Percentiles rank a stretch among this genome's conserved stretches.
phyloP scores from a whole-genome alignment of 2,113 vertebrate species.

The Camelus dromedarius region DNA sequence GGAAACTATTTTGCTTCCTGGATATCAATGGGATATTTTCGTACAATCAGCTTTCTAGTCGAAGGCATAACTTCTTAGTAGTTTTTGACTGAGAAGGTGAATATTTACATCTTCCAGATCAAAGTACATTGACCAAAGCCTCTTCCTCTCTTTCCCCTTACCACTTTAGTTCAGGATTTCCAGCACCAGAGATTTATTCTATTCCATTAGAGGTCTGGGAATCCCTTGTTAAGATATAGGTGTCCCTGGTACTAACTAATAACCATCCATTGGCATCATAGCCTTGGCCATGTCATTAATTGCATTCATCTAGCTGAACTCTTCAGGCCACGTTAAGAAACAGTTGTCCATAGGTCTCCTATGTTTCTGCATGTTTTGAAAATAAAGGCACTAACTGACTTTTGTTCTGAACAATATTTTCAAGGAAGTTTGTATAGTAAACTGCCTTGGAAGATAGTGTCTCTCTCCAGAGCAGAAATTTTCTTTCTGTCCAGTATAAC shows the following conservation, averaged over 20 bases:
- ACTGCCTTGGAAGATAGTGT: not conserved
- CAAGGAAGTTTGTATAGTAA: not conserved
- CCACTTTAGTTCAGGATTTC: not conserved
- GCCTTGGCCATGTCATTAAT: not conserved
- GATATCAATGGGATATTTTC: slow-evolving; percentile 40
- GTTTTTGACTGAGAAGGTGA: not conserved
- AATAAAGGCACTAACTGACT: not conserved
- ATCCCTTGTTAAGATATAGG: not conserved
- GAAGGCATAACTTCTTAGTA: not conserved
- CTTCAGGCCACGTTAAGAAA: not conserved
- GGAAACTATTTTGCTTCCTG: not conserved
- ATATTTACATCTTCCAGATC: not conserved
- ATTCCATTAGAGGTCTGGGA: not conserved
- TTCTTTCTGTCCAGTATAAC: not conserved
- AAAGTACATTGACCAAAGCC: not conserved
- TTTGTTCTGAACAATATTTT: not conserved
- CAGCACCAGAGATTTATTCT: not conserved
- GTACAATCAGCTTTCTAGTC: not conserved
- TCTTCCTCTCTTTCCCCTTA: not conserved
- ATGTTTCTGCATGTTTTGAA: not conserved
- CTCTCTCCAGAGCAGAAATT: not conserved
- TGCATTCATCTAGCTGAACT: not conserved
- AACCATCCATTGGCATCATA: not conserved
- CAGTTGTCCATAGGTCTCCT: not conserved
- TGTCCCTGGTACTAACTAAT: not conserved